Evolutionary conservation across 1,140 invertebrate genomes (phyloP), one percentile per base, ranked within the genome.

Genomic region (Panagrolaimus sp.): DNA sequence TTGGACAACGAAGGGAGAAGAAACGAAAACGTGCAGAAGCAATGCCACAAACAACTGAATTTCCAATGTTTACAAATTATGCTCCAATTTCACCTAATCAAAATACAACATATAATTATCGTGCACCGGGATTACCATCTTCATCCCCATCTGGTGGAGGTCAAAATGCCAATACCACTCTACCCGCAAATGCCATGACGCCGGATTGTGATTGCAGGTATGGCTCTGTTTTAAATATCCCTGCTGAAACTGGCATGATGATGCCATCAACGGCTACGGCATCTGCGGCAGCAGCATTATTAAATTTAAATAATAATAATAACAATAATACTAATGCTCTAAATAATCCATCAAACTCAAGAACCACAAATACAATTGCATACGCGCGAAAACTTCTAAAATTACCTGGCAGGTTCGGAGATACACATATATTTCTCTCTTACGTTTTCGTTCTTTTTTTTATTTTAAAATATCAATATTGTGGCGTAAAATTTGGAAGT

Each of bases 1-100:
- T 83, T 51, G 74, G 66, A n/a, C 66, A 79, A 14, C 70, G 73
- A 47, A 42, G 80, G 38, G 31, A 77, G 65, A 75, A 78, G 64
- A 65, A 66, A n/a, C 67, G 57, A 53, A 66, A 65, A 27, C 67
- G 67, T 5, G 48, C 62, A 27, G 64, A 62, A 25, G 43, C 68
- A 65, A 13, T 27, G 31, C 51, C 51, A 9, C 20, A 57, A 11
- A 42, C 63, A 51, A 66, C 68, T 23, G 72, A 73, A 46, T 68
- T 63, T 27, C 72, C 72, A 43, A 73, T 73, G 72, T 77, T 78
- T 42, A 73, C 70, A 14, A 75, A 78, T 38, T 78, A 79, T 66
- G 51, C 51, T 13, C 74, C 74, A n/a, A 78, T 76, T 27, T 79
- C 74, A 9, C 76, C 76, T 20, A 76, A 77, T 47, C 72, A 44